phyloP scores from a whole-genome alignment of 2,797 vertebrate genomes.

The Enoplosus armatus region DNA sequence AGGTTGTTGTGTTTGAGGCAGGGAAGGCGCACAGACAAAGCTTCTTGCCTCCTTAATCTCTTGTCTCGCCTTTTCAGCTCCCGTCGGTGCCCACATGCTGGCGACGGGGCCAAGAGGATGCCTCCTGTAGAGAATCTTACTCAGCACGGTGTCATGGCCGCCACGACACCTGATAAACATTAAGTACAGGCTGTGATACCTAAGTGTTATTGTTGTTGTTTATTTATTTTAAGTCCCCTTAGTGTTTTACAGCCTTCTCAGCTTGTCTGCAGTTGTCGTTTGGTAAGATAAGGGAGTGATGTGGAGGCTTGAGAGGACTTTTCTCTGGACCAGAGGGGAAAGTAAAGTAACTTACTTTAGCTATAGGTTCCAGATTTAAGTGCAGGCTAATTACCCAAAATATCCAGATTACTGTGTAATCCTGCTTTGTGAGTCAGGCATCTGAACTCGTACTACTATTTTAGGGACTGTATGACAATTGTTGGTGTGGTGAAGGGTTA shows the following conservation, averaged over 20 bases:
- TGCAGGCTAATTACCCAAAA: slow-evolving; percentile 12
- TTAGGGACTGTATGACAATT: background rate
- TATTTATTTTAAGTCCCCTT: slow-evolving; percentile 73
- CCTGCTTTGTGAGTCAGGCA: background rate
- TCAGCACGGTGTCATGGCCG: slow-evolving; percentile 89
- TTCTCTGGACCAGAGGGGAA: slow-evolving; percentile 18
- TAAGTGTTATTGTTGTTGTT: slow-evolving; percentile 84
- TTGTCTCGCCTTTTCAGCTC: slow-evolving; percentile 87
- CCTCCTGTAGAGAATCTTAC: slow-evolving; percentile 89
- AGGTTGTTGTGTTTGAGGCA: slow-evolving; percentile 61
- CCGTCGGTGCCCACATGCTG: slow-evolving; percentile 81
- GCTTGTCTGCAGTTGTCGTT: slow-evolving; percentile 56
- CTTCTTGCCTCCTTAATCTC: slow-evolving; percentile 87
- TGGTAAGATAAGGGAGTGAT: slow-evolving; percentile 7
- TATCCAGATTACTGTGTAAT: slow-evolving; percentile 21
- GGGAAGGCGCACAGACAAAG: slow-evolving; percentile 76
- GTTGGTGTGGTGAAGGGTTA: background rate
- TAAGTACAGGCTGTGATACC: slow-evolving; percentile 87
- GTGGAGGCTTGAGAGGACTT: slow-evolving; percentile 23
- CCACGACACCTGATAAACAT: slow-evolving; percentile 88
- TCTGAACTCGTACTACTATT: background rate
- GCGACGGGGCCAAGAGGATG: slow-evolving; percentile 87
- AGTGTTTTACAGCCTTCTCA: slow-evolving; percentile 73
- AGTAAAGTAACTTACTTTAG: background rate
- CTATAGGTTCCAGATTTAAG: slow-evolving; percentile 15